Evolutionary conservation across 64 coral and sea anemone species (phyloP).

Genomic region (Platygyra sinensis): DNA sequence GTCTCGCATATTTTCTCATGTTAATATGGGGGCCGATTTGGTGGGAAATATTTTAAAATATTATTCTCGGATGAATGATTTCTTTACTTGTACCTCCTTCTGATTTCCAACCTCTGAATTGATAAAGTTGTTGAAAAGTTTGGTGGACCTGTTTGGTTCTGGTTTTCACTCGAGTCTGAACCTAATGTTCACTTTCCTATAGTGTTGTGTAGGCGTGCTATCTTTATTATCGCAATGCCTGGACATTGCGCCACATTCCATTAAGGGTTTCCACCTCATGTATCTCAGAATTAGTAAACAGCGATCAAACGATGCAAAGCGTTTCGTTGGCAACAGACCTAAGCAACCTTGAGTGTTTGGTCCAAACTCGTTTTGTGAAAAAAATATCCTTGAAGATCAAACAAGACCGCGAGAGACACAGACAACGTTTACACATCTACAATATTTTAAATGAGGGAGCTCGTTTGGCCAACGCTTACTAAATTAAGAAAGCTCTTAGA

Average conservation of each 20-base stretch:
- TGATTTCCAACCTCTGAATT: no score
- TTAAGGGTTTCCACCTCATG: not conserved
- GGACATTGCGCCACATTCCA: not conserved
- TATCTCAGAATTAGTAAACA: not conserved
- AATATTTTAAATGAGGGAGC: slow-evolving; percentile 7
- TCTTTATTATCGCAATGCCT: not conserved
- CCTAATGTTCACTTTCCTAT: no score
- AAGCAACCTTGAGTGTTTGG: slow-evolving; percentile 32
- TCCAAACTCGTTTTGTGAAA: not conserved
- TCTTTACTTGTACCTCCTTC: no score
- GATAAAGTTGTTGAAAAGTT: no score
- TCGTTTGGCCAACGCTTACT: not conserved
- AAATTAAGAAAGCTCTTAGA: no score
- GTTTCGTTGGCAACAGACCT: not conserved
- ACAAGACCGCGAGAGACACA: not conserved
- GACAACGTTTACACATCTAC: not conserved
- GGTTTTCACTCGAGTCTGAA: no score
- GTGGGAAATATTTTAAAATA: no score
- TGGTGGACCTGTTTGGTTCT: no score
- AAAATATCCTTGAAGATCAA: not conserved
- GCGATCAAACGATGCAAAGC: not conserved
- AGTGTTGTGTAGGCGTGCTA: no score
- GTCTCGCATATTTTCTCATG: no score
- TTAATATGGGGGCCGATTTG: no score
- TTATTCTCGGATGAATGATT: no score